These are phyloP conservation scores for Phaedon cochleariae DNA, from an alignment of 2,888 invertebrate species.

Conservation along the genomic window DNA sequence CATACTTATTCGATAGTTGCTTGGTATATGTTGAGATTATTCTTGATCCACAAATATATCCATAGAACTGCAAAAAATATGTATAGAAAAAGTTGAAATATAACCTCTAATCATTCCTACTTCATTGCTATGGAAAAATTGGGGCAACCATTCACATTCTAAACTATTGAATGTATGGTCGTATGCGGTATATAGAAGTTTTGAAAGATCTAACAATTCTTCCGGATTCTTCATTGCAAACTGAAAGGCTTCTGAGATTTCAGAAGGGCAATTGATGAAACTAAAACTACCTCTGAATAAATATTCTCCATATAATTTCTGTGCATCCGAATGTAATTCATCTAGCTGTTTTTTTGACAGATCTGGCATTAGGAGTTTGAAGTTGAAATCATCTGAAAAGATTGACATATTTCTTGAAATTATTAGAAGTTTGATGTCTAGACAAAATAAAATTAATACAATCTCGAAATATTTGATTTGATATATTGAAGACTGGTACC, in stretches of 20 bases:
- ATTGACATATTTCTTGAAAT: too few relatives aligned
- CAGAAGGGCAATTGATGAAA: conserved; percentile 67
- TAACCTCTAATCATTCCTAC: conserved; percentile 59
- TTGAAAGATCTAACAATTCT: conserved; percentile 74
- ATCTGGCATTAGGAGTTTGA: conserved; percentile 80
- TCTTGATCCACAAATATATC: conserved; percentile 73
- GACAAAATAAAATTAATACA: too few relatives aligned
- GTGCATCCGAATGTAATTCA: conserved; percentile 71
- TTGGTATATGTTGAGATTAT: conserved; percentile 69
- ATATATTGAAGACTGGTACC: too few relatives aligned
- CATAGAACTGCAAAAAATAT: conserved; percentile 72
- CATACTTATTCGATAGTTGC: conserved; percentile 67
- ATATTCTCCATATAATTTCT: conserved; percentile 75
- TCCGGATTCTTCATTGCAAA: conserved; percentile 69
- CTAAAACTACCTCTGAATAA: conserved; percentile 69
- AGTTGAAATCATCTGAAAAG: conserved; percentile 81
- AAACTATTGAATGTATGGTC: conserved; percentile 78
- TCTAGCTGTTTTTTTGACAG: conserved; percentile 70
- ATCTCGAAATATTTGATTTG: too few relatives aligned
- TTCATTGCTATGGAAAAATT: conserved; percentile 84
- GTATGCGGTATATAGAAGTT: conserved; percentile 81
- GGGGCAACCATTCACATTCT: conserved; percentile 77
- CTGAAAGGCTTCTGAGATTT: conserved; percentile 67
- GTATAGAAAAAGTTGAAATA: conserved; percentile 15
- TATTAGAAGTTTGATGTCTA: too few relatives aligned